Conservation (phyloP, 2,888 invertebrate species). For the Caenorhabditis sp. region DNA sequence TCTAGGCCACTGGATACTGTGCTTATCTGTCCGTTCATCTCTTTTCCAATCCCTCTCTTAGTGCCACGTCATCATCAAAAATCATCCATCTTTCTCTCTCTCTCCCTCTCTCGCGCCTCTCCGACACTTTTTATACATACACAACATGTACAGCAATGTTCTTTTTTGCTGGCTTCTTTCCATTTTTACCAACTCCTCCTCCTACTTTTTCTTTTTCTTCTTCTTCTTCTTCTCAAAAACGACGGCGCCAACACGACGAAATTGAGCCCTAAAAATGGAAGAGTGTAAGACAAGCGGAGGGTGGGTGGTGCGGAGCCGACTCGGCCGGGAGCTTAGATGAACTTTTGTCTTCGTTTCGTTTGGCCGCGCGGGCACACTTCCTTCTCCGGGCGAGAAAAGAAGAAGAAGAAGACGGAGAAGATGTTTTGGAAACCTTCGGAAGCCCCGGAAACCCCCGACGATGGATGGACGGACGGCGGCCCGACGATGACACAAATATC, state of each 20-base stretch:
- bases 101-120: background rate
- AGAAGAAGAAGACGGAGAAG: slow-evolving; percentile 11
- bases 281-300: background rate
- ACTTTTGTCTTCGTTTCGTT: slow-evolving; percentile 20
- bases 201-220: background rate
- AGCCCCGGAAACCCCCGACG: background rate
- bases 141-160: too few species aligned
- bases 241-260: slow-evolving; percentile 22
- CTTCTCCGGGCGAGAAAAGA: background rate
- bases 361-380: background rate
- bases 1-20: too few species aligned
- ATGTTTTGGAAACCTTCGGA: slow-evolving; percentile 24
- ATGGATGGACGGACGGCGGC: too few species aligned
- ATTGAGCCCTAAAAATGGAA: slow-evolving; percentile 6
- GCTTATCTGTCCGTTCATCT: slow-evolving; percentile 1
- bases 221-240: background rate
- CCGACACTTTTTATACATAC: too few species aligned
- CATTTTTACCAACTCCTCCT: too few species aligned
- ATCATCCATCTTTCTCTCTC: background rate
- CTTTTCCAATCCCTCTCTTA: background rate
- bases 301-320: background rate
- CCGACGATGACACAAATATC: slow-evolving; percentile 33
- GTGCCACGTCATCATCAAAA: slow-evolving; percentile 2
- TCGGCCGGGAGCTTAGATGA: slow-evolving; percentile 24
- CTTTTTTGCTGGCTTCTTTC: too few species aligned